These are phyloP conservation scores for Drosophila albomicans DNA, from an alignment of 1,140 invertebrate species.

Conservation along the genomic window DNA sequence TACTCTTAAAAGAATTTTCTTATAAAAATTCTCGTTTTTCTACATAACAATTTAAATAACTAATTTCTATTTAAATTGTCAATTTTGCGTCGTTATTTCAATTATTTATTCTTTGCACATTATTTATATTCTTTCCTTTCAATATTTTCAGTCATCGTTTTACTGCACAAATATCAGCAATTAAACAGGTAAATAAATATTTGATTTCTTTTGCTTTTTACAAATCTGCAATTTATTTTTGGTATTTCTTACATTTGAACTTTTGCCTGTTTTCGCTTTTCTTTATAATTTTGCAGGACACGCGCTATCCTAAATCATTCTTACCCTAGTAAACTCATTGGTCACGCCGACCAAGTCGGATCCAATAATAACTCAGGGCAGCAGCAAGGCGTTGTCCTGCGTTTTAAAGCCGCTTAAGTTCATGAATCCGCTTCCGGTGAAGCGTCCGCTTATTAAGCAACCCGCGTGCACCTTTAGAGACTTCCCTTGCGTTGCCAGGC, in stretches of 20 bases:
- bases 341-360: slow-evolving; percentile 32
- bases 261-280: background rate
- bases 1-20: too few species aligned
- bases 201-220: background rate
- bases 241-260: background rate
- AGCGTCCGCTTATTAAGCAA: slow-evolving; percentile 68
- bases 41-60: too few species aligned
- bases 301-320: slow-evolving; percentile 38
- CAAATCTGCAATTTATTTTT: background rate
- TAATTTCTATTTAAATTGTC: too few species aligned
- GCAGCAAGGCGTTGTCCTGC: slow-evolving; percentile 55
- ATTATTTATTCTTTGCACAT: background rate
- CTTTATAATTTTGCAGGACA: background rate
- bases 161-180: background rate
- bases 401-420: slow-evolving; percentile 67
- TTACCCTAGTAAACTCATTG: slow-evolving; percentile 45
- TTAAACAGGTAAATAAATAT: background rate
- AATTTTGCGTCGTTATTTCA: too few species aligned
- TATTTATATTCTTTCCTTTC: background rate
- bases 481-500: slow-evolving; percentile 34
- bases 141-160: too few species aligned
- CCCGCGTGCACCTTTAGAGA: slow-evolving; percentile 62
- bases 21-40: too few species aligned
- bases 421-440: slow-evolving; percentile 55
- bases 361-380: slow-evolving; percentile 35